A percentile compares a stretch with the other conserved stretches of the same genome.
These are phyloP conservation scores for Halisarca cf. caerulea DNA, from an alignment of 37 sponge, comb jelly and placozoan genomes.

Conservation along the genomic window DNA sequence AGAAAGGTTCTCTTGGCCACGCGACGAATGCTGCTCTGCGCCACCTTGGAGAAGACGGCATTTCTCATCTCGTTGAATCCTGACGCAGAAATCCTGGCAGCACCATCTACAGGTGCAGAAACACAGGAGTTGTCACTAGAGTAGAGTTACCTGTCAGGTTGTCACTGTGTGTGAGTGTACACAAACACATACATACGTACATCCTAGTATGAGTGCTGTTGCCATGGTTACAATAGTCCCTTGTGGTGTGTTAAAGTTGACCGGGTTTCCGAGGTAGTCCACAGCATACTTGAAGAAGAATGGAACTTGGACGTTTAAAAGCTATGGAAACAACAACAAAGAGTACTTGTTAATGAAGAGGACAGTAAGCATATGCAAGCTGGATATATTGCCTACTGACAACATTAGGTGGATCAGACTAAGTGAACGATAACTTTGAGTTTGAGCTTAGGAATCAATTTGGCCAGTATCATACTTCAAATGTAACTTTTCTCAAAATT, in stretches of 20 bases:
- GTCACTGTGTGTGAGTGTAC: no score
- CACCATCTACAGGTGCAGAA: slow-evolving; percentile 66
- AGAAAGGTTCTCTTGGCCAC: slow-evolving; percentile 86
- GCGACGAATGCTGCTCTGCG: slow-evolving; percentile 84
- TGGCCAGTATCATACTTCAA: no score
- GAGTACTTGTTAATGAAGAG: no score
- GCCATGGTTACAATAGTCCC: slow-evolving; percentile 74
- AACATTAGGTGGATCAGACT: no score
- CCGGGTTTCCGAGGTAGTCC: slow-evolving; percentile 69
- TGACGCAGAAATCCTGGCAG: slow-evolving; percentile 75
- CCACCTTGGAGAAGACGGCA: slow-evolving; percentile 95
- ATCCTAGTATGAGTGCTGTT: slow-evolving; percentile 85
- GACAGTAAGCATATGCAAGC: no score
- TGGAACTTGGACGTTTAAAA: slow-evolving; percentile 86
- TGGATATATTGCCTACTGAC: no score
- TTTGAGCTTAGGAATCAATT: no score
- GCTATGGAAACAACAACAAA: slow-evolving; percentile 20
- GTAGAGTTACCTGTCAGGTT: no score
- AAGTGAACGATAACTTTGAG: no score
- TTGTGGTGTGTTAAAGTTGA: slow-evolving; percentile 56
- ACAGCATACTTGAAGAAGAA: slow-evolving; percentile 93
- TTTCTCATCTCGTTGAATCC: slow-evolving; percentile 88
- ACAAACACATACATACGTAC: slow-evolving; percentile 52
- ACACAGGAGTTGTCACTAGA: no score
- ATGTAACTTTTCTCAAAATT: no score